Base-by-base conservation (phyloP, 2,797 vertebrate species). In the Protonibea diacanthus region DNA sequence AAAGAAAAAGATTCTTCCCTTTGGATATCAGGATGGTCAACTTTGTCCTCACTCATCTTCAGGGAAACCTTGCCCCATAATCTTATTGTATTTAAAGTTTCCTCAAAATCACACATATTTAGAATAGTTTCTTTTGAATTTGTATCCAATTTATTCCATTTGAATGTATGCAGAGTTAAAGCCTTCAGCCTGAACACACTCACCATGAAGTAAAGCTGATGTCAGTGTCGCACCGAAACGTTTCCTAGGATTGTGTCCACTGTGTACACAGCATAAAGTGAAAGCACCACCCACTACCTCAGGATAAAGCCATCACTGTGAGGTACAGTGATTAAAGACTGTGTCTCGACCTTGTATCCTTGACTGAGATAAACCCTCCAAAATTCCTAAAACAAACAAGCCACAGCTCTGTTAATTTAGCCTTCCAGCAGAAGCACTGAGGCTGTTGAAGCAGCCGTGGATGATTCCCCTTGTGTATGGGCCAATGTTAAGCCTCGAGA, bases 381-480 rank as follows among this genome's bases (percentile, higher is more conserved):
- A 94, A 91, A 94, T 94, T 90, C 88, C 78, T 67, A 78, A 86
- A 87, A 93, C 92, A 94, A 95, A 95, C 92, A 95, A 92, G 92
- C 89, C 81, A 76, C 74, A 91, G 90, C 81, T 83, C 80, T 90
- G 91, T 93, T 95, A 95, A 95, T 96, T 96, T 92, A 90, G 92
- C 91, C 94, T 94, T 87, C 74, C 81, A 78, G 91, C 84, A 78
- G 93, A 91, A 93, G 94, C 79, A 61, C 48, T 0, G 38, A 91
- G 90, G 81, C 79, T 86, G 84, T 84, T 67, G 93, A 93, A 83
- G 90, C 82, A 59, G 78, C 67, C 42, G 65, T 23, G n/a, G 87
- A 90, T 88, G 93, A 92, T 92, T 95, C 94, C 96, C 95, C 96
- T 90, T 92, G 96, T 96, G 97, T 96, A 94, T 81, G 88, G 94